phyloP scores from a whole-genome alignment of 2,797 vertebrate species.

The Hypotaenidia philippensis region DNA sequence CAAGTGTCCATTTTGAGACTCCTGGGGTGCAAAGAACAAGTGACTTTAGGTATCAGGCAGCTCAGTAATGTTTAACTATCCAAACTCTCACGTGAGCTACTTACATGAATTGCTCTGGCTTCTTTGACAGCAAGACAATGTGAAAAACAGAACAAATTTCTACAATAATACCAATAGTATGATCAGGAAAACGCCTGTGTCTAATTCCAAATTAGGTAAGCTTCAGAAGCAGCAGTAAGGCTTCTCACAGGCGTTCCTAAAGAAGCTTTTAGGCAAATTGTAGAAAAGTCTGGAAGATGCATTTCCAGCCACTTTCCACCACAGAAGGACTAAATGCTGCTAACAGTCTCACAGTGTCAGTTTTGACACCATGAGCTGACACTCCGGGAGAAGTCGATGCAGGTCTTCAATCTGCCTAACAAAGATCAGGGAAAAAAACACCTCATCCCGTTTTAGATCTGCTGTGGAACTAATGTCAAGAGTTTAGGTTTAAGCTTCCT shows the following conservation, averaged over 20 bases:
- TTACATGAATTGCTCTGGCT: neutral
- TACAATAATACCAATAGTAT: neutral
- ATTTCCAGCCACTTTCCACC: neutral
- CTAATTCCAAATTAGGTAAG: neutral
- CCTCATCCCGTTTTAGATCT: neutral
- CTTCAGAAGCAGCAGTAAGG: neutral
- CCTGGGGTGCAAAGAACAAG: neutral
- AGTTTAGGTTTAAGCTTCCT: neutral
- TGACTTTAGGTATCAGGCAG: neutral
- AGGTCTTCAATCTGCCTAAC: neutral
- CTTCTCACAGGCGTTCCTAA: neutral
- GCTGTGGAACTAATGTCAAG: neutral
- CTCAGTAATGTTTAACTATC: neutral
- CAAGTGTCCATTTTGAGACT: neutral
- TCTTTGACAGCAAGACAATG: neutral
- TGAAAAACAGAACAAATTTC: neutral
- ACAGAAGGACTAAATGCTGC: neutral
- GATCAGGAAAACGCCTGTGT: neutral
- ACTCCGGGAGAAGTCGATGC: accelerated
- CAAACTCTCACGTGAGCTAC: neutral
- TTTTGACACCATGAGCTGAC: neutral
- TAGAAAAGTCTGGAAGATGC: neutral
- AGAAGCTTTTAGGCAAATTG: neutral
- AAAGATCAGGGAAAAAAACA: neutral
- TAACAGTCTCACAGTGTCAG: too few relatives aligned